Evolutionary conservation across 1,140 invertebrate species (phyloP).

Genomic region (Drosophila kikkawai): DNA sequence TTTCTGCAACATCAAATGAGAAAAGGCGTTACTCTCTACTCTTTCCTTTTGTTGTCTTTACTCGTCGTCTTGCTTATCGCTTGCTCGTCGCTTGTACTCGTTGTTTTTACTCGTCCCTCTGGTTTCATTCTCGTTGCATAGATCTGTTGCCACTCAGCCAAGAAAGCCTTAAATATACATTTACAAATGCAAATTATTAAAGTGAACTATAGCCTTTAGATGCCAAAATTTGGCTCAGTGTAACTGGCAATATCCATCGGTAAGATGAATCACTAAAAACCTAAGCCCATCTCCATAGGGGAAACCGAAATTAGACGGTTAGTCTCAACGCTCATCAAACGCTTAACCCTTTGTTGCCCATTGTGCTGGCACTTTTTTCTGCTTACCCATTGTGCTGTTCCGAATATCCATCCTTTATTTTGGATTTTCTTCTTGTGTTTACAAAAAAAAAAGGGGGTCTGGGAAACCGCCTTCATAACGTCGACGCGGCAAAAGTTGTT

Average conservation of each 20-base stretch:
- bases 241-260: background rate
- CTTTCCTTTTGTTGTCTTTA: background rate
- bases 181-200: background rate
- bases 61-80: background rate
- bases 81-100: background rate
- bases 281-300: too few relatives aligned
- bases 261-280: background rate
- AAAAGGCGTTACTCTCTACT: too few relatives aligned
- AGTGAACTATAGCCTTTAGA: background rate
- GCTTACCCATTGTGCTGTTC: constrained; percentile 30
- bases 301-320: constrained; percentile 8
- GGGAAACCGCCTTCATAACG: constrained; percentile 43
- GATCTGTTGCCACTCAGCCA: too few relatives aligned
- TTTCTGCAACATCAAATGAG: too few relatives aligned
- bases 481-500: constrained; percentile 68
- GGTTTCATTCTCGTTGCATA: background rate
- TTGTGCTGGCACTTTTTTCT: constrained; percentile 50
- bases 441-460: background rate
- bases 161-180: too few relatives aligned
- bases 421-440: constrained; percentile 9
- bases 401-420: constrained; percentile 23
- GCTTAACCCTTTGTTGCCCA: constrained; percentile 43
- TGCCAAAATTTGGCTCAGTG: background rate
- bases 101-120: background rate
- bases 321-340: constrained; percentile 3